A percentile compares a stretch with the other conserved stretches of the same genome.
Evolutionary conservation across 2,113 vertebrate genomes (phyloP).

Genomic region (Anarhynchus alexandrinus): DNA sequence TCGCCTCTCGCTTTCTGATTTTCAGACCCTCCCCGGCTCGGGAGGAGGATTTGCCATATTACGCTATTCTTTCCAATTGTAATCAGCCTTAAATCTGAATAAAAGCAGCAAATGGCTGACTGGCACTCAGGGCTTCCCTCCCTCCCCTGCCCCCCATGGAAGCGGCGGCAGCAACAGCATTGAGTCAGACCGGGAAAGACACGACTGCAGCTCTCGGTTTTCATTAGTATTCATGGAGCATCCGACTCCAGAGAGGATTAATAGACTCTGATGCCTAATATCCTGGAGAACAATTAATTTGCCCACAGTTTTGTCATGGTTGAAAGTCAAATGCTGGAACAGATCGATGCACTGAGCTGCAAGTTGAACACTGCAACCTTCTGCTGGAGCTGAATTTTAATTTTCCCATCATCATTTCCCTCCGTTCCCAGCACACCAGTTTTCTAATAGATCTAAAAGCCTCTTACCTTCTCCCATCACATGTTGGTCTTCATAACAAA

Average conservation of each 20-base stretch:
- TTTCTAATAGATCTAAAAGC: conserved; percentile 78
- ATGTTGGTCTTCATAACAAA: conserved; percentile 62
- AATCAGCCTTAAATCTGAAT: conserved; percentile 59
- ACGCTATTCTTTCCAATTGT: conserved; percentile 51
- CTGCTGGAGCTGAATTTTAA: conserved; percentile 94
- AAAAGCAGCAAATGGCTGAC: conserved; percentile 52
- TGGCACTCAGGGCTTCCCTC: not conserved
- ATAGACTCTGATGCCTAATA: conserved; percentile 99
- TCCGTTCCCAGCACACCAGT: conserved; percentile 80
- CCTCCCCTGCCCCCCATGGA: conserved; percentile 33
- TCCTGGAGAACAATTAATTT: conserved; percentile 99
- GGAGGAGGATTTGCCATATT: conserved; percentile 63
- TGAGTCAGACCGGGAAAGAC: conserved; percentile 67
- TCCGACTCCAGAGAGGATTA: conserved; percentile 98
- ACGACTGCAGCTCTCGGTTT: conserved; percentile 78
- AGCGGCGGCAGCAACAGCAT: conserved; percentile 23
- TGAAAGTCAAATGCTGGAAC: conserved; percentile 99
- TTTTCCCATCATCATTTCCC: conserved; percentile 87
- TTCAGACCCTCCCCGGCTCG: conserved; percentile 26
- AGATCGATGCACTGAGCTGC: conserved; percentile 95
- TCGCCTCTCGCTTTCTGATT: conserved; percentile 27
- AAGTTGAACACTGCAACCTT: conserved; percentile 89
- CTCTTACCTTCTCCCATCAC: conserved; percentile 55
- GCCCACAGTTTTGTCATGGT: conserved; percentile 99
- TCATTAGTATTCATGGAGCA: conserved; percentile 95